Evolutionary conservation across 35 echinoderm and acorn worm genomes (phyloP).

Genomic region (Chiridota heheva): DNA sequence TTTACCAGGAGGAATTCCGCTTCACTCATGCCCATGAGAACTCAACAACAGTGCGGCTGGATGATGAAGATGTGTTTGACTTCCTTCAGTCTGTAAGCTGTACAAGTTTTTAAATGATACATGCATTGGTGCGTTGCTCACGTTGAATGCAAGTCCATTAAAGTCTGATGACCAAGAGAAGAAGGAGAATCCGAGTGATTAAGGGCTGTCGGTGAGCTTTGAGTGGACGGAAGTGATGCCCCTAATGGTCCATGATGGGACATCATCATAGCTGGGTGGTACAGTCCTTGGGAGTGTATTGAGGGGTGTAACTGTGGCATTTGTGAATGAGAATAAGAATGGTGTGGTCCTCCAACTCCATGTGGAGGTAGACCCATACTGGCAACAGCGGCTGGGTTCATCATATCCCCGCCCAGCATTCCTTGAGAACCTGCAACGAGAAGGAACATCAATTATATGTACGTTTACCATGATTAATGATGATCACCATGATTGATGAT

Average conservation of each 20-base stretch:
- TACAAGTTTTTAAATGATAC: too few species aligned
- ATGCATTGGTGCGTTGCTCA: conserved; percentile 8
- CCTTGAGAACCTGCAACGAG: conserved; percentile 46
- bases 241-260: conserved; percentile 52
- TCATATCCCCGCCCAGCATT: conserved; percentile 49
- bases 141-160: conserved; percentile 49
- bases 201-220: conserved; percentile 43
- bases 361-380: conserved; percentile 46
- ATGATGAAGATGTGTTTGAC: too few species aligned
- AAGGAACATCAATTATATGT: too few species aligned
- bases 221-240: conserved; percentile 49
- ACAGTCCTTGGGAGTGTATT: conserved; percentile 58
- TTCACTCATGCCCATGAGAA: too few species aligned
- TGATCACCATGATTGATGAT: too few species aligned
- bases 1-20: too few species aligned
- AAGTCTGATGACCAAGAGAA: conserved; percentile 39
- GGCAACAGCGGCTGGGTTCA: conserved; percentile 48
- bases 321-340: conserved; percentile 52
- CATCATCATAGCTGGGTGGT: conserved; percentile 76
- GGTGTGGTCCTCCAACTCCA: conserved; percentile 41
- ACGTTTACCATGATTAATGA: too few species aligned
- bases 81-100: too few species aligned
- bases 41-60: too few species aligned
- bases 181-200: conserved; percentile 51
- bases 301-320: conserved; percentile 61